Percentiles rank a stretch among this genome's conserved stretches.
Conservation (phyloP, 2,888 invertebrate genomes). For the Plebejus melissa region DNA sequence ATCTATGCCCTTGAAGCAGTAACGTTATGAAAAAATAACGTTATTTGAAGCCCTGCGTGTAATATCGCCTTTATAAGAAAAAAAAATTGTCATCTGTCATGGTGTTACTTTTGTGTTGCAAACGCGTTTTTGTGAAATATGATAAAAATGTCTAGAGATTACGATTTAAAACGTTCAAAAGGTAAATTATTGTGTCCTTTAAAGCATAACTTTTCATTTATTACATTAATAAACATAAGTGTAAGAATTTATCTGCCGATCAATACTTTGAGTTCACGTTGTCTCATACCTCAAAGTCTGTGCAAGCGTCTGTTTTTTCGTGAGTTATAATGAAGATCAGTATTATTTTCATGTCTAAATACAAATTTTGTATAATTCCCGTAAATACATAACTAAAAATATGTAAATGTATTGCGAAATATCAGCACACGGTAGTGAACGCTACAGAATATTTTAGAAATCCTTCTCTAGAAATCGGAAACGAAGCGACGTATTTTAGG, state of each 20-base stretch:
- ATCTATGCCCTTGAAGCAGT: too few relatives aligned
- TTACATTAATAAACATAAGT: neutral
- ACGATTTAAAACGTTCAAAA: conserved; percentile 13
- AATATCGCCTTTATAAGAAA: too few relatives aligned
- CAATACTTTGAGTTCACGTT: conserved; percentile 9
- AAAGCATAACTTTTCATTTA: neutral
- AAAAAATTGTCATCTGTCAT: conserved; percentile 22
- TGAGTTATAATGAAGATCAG: neutral
- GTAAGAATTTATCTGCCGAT: neutral
- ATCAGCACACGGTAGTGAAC: neutral
- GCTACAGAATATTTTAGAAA: neutral
- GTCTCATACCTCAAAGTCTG: neutral
- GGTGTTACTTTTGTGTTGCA: conserved; percentile 19
- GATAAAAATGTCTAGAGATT: conserved; percentile 26
- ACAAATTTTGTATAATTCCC: neutral
- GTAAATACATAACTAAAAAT: neutral
- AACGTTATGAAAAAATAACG: too few relatives aligned
- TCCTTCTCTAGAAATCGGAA: neutral
- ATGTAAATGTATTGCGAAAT: neutral
- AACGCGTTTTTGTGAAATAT: conserved; percentile 15
- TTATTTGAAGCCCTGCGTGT: too few relatives aligned
- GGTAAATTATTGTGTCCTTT: conserved; percentile 24
- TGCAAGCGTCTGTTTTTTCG: neutral
- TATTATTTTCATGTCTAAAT: neutral
- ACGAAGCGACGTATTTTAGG: neutral